phyloP scores from a whole-genome alignment of 2,797 vertebrate genomes.

The Chelon labrosus region DNA sequence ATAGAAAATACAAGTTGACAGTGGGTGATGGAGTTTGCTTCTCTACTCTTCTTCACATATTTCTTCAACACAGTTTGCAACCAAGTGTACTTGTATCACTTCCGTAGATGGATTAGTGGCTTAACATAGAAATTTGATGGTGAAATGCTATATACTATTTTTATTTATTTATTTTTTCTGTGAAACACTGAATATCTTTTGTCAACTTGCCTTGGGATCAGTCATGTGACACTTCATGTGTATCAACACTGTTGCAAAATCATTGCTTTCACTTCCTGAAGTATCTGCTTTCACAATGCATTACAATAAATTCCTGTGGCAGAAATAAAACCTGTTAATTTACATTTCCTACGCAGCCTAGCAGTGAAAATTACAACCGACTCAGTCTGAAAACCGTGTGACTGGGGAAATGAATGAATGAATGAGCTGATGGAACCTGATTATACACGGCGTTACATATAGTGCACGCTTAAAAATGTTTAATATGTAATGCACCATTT shows the following conservation, averaged over 20 bases:
- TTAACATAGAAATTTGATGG: not conserved
- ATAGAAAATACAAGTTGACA: not conserved
- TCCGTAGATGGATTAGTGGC: not conserved
- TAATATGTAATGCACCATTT: too few relatives aligned
- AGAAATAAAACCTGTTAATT: not conserved
- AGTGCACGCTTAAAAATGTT: not conserved
- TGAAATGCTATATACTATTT: not conserved
- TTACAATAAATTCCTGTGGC: slow-evolving; percentile 44
- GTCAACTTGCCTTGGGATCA: not conserved
- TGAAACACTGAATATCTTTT: slow-evolving; percentile 2
- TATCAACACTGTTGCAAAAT: slow-evolving; percentile 18
- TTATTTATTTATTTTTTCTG: not conserved
- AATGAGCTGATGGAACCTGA: too few relatives aligned
- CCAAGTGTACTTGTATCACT: not conserved
- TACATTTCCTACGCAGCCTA: not conserved
- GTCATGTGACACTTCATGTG: slow-evolving; percentile 18
- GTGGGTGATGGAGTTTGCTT: not conserved
- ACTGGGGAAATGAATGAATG: too few relatives aligned
- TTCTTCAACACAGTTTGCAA: not conserved
- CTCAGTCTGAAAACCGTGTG: too few relatives aligned
- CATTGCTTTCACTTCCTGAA: slow-evolving; percentile 32
- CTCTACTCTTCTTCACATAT: not conserved
- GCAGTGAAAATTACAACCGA: not conserved
- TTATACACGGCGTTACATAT: too few relatives aligned
- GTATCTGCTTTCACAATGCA: not conserved